Conservation (phyloP, 2,797 vertebrate genomes). For the Molossus molossus region DNA sequence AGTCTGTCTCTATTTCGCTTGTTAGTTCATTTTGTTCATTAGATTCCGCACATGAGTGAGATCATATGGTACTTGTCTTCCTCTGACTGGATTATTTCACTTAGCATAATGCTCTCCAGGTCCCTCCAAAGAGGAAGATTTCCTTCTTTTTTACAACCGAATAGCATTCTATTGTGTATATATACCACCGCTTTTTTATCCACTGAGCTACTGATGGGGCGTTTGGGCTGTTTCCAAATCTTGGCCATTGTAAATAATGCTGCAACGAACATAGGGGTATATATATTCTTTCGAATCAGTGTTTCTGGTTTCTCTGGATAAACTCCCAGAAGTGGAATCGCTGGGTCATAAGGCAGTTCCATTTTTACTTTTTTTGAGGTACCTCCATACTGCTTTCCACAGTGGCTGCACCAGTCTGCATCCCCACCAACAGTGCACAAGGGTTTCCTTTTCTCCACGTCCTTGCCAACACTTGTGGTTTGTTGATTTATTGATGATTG, state of each 20-base stretch:
- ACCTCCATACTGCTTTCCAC: too few species aligned
- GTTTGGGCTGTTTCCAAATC: neutral
- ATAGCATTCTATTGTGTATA: neutral
- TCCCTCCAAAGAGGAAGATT: neutral
- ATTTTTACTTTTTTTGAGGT: neutral
- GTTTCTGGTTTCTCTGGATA: neutral
- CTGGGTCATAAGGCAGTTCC: neutral
- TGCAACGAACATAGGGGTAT: neutral
- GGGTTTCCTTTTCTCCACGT: too few species aligned
- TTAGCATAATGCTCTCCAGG: neutral
- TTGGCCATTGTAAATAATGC: neutral
- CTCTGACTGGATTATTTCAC: neutral
- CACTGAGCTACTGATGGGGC: neutral
- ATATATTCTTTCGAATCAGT: neutral
- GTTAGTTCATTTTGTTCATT: too few species aligned
- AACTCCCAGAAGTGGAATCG: neutral
- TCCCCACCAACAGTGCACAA: too few species aligned
- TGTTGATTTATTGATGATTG: too few species aligned
- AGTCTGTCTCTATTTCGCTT: neutral
- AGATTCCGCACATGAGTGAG: neutral
- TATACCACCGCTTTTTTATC: neutral
- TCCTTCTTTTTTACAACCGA: neutral
- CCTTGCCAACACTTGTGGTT: too few species aligned
- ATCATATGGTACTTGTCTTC: neutral
- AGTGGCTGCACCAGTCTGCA: too few species aligned